These are phyloP conservation scores for Drosophila kanapiae DNA, from an alignment of 1,140 invertebrate species.

Conservation along the genomic window DNA sequence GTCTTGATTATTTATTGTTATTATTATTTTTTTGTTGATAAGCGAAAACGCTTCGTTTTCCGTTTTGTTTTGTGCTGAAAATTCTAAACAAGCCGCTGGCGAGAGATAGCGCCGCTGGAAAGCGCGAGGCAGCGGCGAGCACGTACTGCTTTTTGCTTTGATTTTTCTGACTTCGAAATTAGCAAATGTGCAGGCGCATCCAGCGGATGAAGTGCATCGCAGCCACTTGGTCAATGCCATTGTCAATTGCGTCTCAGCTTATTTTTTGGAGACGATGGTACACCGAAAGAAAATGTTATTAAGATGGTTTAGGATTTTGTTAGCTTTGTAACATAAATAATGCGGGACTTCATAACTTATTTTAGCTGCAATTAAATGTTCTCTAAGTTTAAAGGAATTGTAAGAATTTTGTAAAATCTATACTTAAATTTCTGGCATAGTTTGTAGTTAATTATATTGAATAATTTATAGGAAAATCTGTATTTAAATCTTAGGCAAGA, in stretches of 20 bases:
- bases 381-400: not conserved
- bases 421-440: not conserved
- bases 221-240: constrained; percentile 40
- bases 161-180: constrained; percentile 13
- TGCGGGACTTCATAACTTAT: not conserved
- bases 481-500: not conserved
- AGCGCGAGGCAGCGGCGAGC: constrained; percentile 6
- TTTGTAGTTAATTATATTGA: too few relatives aligned
- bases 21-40: constrained; percentile 24
- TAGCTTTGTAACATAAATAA: not conserved
- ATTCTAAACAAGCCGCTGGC: constrained; percentile 53
- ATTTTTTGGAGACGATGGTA: not conserved
- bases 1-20: not conserved
- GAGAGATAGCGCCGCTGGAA: not conserved
- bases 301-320: not conserved
- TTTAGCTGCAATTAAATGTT: not conserved
- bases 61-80: constrained; percentile 46
- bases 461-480: not conserved
- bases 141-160: constrained; percentile 5
- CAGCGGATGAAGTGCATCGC: constrained; percentile 10
- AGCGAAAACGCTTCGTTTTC: constrained; percentile 4
- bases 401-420: not conserved
- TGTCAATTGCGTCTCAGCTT: constrained; percentile 50
- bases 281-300: not conserved
- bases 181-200: constrained; percentile 19